Evolutionary conservation across 1,140 invertebrate genomes (phyloP).

Genomic region (Metopolophium dirhodum): DNA sequence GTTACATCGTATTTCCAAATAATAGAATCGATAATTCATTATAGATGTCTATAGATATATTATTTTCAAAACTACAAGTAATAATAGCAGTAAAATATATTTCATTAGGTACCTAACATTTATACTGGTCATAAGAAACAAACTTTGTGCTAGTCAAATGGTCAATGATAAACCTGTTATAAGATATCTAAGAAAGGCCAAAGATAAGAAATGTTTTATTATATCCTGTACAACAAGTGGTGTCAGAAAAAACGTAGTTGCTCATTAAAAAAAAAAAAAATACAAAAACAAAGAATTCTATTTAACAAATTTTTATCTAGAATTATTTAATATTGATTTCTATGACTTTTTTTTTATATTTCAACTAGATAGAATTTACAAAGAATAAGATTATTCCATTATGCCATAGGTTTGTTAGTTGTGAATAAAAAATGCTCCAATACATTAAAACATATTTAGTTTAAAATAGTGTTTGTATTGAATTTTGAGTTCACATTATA

Average conservation of each 20-base stretch:
- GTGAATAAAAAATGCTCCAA: constrained; percentile 31
- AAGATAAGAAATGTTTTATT: constrained; percentile 52
- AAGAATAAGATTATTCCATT: constrained; percentile 35
- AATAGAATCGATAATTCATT: neutral
- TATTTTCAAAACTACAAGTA: neutral
- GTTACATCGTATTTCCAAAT: neutral
- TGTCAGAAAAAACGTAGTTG: constrained; percentile 40
- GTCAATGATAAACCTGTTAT: constrained; percentile 53
- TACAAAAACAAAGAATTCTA: constrained; percentile 25
- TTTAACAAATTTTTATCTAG: constrained; percentile 48
- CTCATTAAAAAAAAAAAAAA: constrained; percentile 54
- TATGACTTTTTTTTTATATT: constrained; percentile 3
- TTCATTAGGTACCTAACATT: neutral
- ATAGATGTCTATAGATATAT: neutral
- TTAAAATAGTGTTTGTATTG: neutral
- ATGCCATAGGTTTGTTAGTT: neutral
- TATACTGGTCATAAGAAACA: constrained; percentile 33
- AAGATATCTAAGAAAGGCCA: constrained; percentile 55
- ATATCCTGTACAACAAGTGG: constrained; percentile 41
- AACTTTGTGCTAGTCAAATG: constrained; percentile 48
- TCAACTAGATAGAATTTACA: constrained; percentile 37
- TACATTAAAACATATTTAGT: neutral
- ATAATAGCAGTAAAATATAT: neutral
- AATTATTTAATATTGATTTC: constrained; percentile 43
- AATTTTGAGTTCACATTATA: neutral